phyloP scores from a whole-genome alignment of 2,113 vertebrate genomes.

The Acinonyx jubatus region DNA sequence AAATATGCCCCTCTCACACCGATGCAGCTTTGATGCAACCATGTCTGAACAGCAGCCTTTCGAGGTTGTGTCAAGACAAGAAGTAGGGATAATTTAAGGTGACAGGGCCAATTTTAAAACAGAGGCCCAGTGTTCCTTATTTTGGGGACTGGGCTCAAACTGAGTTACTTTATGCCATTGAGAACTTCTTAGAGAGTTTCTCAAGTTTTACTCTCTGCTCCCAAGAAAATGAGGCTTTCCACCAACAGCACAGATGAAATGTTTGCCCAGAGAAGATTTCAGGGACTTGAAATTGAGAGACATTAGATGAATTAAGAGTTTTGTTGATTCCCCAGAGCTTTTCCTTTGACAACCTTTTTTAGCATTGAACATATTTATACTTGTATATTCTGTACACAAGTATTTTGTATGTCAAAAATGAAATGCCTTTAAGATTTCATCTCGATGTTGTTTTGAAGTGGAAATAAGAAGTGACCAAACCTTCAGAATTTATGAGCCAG shows the following conservation, averaged over 20 bases:
- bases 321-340: background rate
- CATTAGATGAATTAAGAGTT: background rate
- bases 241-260: background rate
- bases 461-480: background rate
- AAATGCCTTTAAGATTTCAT: background rate
- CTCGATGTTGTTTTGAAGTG: background rate
- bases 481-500: background rate
- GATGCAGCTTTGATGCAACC: slow-evolving; percentile 53
- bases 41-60: slow-evolving; percentile 18
- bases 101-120: slow-evolving; percentile 71
- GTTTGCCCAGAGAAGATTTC: background rate
- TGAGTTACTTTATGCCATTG: slow-evolving; percentile 49
- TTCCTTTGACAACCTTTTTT: background rate
- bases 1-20: slow-evolving; percentile 47
- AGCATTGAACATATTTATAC: background rate
- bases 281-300: background rate
- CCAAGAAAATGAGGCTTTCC: slow-evolving; percentile 53
- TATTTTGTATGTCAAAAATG: background rate
- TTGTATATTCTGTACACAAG: background rate
- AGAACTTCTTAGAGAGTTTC: slow-evolving; percentile 38
- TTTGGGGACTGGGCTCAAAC: slow-evolving; percentile 55
- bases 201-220: slow-evolving; percentile 44
- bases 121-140: slow-evolving; percentile 72
- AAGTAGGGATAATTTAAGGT: slow-evolving; percentile 64
- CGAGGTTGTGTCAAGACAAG: slow-evolving; percentile 60